phyloP scores from a whole-genome alignment of 2,113 vertebrate species.

The Dipodomys stephensi region DNA sequence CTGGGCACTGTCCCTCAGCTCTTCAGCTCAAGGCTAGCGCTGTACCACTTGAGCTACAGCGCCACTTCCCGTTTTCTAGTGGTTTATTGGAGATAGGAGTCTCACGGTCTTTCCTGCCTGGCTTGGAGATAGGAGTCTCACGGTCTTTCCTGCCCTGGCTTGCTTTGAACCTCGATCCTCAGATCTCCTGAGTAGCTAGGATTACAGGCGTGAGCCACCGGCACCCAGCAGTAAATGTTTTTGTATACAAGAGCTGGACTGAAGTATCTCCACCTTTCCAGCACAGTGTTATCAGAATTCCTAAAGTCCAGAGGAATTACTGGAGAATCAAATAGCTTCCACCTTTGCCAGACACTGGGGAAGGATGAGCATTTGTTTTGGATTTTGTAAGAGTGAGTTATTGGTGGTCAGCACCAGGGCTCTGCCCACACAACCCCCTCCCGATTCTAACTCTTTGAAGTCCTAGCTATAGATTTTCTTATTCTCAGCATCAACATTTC shows the following conservation, averaged over 20 bases:
- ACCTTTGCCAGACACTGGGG: background rate
- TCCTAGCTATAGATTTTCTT: conserved; percentile 32
- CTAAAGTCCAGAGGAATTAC: background rate
- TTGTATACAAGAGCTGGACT: background rate
- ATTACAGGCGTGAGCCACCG: too few species aligned
- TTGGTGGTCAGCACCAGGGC: background rate
- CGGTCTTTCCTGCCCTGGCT: too few species aligned
- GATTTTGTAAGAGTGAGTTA: conserved; percentile 7
- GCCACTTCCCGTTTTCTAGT: too few species aligned
- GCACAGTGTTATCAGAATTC: background rate
- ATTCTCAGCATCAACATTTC: conserved; percentile 42
- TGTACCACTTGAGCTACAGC: too few species aligned
- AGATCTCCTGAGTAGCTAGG: too few species aligned
- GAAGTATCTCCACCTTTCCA: background rate
- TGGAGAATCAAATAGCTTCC: background rate
- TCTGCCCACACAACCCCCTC: background rate
- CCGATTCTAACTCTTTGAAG: conserved; percentile 10
- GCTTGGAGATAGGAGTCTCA: too few species aligned
- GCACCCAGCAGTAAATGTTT: too few species aligned
- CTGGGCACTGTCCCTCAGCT: too few species aligned
- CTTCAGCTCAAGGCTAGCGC: too few species aligned
- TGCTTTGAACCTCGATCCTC: too few species aligned
- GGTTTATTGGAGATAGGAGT: too few species aligned
- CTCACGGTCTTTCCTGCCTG: too few species aligned
- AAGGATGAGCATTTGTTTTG: background rate